Percentiles rank a stretch among this genome's conserved stretches.
Evolutionary conservation across 2,797 vertebrate genomes (phyloP).

Genomic region (Urocyon cinereoargenteus): DNA sequence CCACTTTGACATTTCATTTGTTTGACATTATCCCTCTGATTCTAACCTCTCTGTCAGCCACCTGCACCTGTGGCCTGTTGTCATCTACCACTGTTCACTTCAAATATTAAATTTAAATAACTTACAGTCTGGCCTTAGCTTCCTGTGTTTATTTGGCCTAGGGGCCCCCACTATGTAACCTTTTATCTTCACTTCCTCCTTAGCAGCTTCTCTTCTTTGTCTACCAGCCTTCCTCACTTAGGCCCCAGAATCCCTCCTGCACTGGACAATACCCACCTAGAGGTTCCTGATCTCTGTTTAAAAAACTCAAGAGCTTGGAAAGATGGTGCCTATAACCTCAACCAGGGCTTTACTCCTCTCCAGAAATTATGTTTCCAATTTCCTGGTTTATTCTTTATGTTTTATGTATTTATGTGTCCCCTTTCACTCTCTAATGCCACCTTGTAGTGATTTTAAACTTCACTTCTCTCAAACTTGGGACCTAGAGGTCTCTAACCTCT

Average conservation of each 20-base stretch:
- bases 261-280: neutral
- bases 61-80: neutral
- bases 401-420: neutral
- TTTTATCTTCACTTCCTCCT: neutral
- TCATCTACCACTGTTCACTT: neutral
- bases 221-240: neutral
- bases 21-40: neutral
- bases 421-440: neutral
- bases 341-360: neutral
- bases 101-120: neutral
- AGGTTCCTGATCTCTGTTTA: neutral
- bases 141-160: neutral
- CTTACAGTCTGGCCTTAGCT: neutral
- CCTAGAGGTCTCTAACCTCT: neutral
- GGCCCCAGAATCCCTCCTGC: neutral
- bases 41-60: neutral
- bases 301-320: neutral
- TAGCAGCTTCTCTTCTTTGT: neutral
- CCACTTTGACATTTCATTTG: neutral
- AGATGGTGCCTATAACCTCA: neutral
- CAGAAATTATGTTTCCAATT: neutral
- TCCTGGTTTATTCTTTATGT: neutral
- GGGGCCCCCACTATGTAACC: too few species aligned
- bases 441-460: conserved; percentile 2
- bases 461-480: neutral